Evolutionary conservation across 2,888 invertebrate species (phyloP), one percentile per base, ranked within the genome.

Genomic region (Carterocephalus palaemon): DNA sequence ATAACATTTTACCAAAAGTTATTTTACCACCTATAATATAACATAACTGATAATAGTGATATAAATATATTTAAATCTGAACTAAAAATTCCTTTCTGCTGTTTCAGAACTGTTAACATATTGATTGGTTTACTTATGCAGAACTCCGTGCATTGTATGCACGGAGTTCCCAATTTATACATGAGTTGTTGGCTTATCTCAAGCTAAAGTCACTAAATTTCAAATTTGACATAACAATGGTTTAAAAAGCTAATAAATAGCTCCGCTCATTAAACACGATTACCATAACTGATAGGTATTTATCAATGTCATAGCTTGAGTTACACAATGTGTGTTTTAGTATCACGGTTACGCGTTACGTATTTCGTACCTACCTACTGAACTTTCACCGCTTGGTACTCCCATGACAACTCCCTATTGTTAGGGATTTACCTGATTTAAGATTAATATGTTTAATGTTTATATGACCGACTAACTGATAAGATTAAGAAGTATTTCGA

Each of bases 251-350:
- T 23, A 43, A 43, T 36, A 40, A 40, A 36, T 17, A 23, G 29
- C 22, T 23, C 16, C 16, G 29, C 29, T 36, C 42, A 36, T 43
- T 43, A 43, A 29, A 36, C 29, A 36, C 22, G 16, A 22, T 24
- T 43, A 38, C 29, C 29, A 26, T 43, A 36, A n/a, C n/a, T n/a
- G n/a, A 36, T 43, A 26, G 12, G 5, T 26, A 43, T 43, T 43
- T 29, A 26, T 43, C 43, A 43, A 43, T 20, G 43, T 43, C 43
- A 43, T 26, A 16, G n/a, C n/a, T n/a, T n/a, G n/a, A n/a, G 24
- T 69, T 68, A 59, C 60, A 62, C 56, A 68, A 70, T 59, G 50
- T 62, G 60, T 53, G 55, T 58, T 62, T 56, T 56, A 56, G 53
- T 59, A 59, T 56, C 54, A 52, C 54, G 56, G 55, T 54, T 56